Percentiles rank a stretch among this genome's conserved stretches.
Conservation (phyloP, 2,888 invertebrate species). For the Pedicia rivosa region DNA sequence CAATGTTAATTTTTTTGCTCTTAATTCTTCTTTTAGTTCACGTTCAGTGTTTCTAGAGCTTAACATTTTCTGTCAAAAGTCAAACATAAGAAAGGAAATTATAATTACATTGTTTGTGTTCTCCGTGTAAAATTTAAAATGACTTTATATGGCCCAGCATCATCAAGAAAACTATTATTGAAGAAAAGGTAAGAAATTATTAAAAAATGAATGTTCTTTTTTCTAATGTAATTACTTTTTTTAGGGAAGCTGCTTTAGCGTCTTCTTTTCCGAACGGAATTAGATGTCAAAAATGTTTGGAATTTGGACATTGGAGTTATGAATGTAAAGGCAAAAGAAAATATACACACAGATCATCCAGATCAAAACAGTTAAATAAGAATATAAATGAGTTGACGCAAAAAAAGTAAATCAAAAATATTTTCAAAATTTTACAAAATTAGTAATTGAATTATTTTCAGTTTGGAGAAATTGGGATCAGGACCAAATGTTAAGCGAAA, state of each 20-base stretch:
- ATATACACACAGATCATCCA: constrained; percentile 65
- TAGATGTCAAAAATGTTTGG: constrained; percentile 83
- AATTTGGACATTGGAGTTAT: constrained; percentile 89
- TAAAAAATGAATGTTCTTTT: background rate
- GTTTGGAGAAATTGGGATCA: too few relatives aligned
- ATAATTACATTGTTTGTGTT: background rate
- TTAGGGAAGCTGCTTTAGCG: constrained; percentile 41
- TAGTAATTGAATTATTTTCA: too few relatives aligned
- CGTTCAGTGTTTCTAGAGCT: background rate
- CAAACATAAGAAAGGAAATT: background rate
- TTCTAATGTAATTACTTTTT: too few relatives aligned
- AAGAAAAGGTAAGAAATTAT: background rate
- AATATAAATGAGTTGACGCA: constrained; percentile 28
- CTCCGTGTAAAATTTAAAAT: background rate
- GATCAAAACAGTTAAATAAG: constrained; percentile 64
- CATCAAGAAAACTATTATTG: background rate
- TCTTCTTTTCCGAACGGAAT: constrained; percentile 57
- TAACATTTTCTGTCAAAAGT: background rate
- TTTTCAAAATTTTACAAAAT: too few relatives aligned
- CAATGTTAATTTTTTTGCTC: too few relatives aligned
- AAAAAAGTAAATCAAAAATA: too few relatives aligned
- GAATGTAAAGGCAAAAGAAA: constrained; percentile 86
- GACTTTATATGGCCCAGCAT: constrained; percentile 1
- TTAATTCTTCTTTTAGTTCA: background rate
- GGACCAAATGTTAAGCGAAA: too few relatives aligned